These are phyloP conservation scores for Serilophus lunatus DNA, from an alignment of 2,113 vertebrate genomes.

Conservation along the genomic window DNA sequence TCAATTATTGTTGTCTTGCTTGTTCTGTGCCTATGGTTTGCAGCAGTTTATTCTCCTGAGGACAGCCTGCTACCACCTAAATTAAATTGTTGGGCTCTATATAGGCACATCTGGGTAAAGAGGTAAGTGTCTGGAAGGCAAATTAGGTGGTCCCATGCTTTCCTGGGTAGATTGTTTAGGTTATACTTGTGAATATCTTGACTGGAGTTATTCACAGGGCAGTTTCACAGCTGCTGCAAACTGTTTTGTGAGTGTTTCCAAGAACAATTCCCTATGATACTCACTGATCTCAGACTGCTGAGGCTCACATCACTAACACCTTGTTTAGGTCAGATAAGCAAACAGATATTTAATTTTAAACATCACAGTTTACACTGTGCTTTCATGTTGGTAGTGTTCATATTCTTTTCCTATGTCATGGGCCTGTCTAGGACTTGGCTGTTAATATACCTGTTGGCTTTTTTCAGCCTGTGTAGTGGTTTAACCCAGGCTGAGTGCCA, in stretches of 20 bases:
- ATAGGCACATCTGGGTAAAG: neutral
- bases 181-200: neutral
- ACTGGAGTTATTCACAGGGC: neutral
- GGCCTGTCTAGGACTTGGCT: neutral
- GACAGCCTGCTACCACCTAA: neutral
- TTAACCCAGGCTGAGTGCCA: too few species aligned
- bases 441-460: neutral
- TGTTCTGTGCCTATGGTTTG: neutral
- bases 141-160: neutral
- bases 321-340: neutral
- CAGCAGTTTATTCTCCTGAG: neutral
- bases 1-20: neutral
- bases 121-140: neutral
- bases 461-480: neutral
- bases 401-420: neutral
- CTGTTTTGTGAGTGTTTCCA: neutral
- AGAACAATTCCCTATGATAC: neutral
- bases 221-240: neutral
- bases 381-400: neutral
- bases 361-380: neutral
- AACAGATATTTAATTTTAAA: neutral
- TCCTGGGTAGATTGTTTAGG: neutral
- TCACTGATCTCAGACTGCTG: neutral
- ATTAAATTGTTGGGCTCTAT: neutral
- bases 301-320: neutral